A percentile compares a stretch with the other conserved stretches of the same genome.
Evolutionary conservation across 2,113 vertebrate species (phyloP).

Genomic region (Aldabrachelys gigantea): DNA sequence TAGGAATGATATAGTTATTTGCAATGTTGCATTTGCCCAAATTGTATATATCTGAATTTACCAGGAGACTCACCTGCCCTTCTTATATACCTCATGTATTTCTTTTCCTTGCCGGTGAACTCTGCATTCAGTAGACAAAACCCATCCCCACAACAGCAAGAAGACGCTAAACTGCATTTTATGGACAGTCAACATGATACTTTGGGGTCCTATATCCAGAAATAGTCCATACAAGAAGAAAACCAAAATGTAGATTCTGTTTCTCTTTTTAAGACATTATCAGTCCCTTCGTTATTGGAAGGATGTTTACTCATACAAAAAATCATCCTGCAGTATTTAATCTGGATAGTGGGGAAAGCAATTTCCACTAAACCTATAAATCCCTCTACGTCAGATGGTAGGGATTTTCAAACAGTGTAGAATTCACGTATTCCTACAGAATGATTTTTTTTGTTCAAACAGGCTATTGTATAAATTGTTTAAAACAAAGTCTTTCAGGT

Average conservation of each 20-base stretch:
- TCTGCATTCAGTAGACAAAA: constrained; percentile 80
- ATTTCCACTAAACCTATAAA: constrained; percentile 91
- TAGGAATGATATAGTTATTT: neutral
- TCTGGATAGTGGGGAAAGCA: constrained; percentile 88
- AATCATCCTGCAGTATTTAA: constrained; percentile 84
- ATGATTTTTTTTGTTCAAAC: constrained; percentile 60
- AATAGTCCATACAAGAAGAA: constrained; percentile 67
- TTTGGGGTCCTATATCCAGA: constrained; percentile 68
- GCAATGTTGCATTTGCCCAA: neutral
- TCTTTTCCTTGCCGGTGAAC: constrained; percentile 70
- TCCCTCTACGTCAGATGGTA: constrained; percentile 89
- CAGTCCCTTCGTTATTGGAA: constrained; percentile 77
- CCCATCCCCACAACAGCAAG: constrained; percentile 83
- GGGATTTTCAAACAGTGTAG: constrained; percentile 85
- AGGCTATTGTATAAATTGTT: constrained; percentile 69
- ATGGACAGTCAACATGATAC: constrained; percentile 70
- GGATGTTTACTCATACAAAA: constrained; percentile 80
- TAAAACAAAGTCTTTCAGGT: constrained; percentile 27
- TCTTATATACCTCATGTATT: constrained; percentile 79
- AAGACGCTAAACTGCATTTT: constrained; percentile 86
- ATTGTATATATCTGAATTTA: neutral
- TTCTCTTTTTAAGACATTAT: constrained; percentile 80
- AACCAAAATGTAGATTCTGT: constrained; percentile 62
- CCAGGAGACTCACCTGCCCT: constrained; percentile 84
- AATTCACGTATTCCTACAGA: constrained; percentile 69